These are phyloP conservation scores for Echiichthys vipera DNA, from an alignment of 2,797 vertebrate species.

Conservation along the genomic window DNA sequence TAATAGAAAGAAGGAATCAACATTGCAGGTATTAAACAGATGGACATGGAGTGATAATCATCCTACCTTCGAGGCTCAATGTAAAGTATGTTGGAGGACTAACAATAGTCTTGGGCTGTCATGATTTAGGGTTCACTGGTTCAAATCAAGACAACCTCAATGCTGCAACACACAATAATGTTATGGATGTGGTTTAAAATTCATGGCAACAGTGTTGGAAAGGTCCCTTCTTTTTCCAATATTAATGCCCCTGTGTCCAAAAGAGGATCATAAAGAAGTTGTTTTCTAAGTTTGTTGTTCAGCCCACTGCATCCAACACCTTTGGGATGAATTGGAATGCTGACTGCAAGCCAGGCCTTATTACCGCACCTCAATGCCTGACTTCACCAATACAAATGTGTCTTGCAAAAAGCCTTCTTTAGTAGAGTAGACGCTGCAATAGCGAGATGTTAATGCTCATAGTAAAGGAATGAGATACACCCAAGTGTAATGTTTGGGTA, in stretches of 20 bases:
- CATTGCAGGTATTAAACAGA: too few relatives aligned
- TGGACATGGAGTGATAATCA: too few relatives aligned
- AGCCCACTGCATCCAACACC: neutral
- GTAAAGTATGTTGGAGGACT: too few relatives aligned
- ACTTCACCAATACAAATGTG: neutral
- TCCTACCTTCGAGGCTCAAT: too few relatives aligned
- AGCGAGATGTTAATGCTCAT: neutral
- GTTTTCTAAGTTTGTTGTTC: neutral
- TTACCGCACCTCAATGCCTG: neutral
- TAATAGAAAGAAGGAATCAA: too few relatives aligned
- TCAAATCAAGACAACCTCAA: neutral
- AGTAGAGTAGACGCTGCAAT: neutral
- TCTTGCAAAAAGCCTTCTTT: neutral
- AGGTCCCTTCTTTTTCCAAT: neutral
- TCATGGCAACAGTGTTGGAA: neutral
- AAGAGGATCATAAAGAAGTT: neutral
- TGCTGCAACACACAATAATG: neutral
- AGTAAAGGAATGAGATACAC: neutral
- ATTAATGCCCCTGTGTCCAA: neutral
- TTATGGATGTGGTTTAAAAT: neutral
- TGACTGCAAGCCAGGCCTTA: neutral
- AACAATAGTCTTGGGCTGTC: too few relatives aligned
- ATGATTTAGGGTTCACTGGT: too few relatives aligned
- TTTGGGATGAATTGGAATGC: neutral
- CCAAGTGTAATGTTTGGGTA: neutral